Base-by-base conservation (phyloP, 2,888 invertebrate species). In the Amphipyra berbera region DNA sequence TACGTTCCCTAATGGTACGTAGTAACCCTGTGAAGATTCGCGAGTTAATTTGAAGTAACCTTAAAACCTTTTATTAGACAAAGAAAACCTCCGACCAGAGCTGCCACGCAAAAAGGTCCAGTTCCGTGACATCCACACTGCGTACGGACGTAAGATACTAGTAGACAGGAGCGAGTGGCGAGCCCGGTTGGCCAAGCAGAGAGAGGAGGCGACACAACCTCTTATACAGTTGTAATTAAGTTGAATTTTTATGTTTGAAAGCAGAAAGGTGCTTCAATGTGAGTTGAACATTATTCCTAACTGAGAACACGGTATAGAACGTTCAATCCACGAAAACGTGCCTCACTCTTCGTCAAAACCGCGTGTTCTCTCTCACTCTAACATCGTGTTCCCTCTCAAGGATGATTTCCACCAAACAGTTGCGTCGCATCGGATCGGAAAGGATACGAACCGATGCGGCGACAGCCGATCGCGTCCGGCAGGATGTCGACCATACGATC, bases 71-170 rank as follows among this genome's bases (percentile, higher is more conserved):
- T 2, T 15, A 83, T 82, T 0, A 95, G 95, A 94, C 61, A 95
- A 94, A 82, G 95, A 94, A 47, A 90, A 82, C 65, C 65, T 86
- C 0, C 70, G 88, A 8, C 74, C 95, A 0, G 96, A 96, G 46
- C 78, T 94, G 33, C 91, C 95, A 0, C 92, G 95, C 62, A 94
- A 93, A 76, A 93, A 91, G 87, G 95, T 96, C 6, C 95, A 96
- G 0, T 97, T 97, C 87, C 93, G 96, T 42, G 97, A 97, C 82
- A 93, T 97, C 38, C 97, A 97, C 87, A 96, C 96, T 4, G 93
- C 95, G 0, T 96, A 96, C 83, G 97, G 97, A 0, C 94, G 97
- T 49, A 96, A 95, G 74, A 96, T 97, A 68, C 89, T 97, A 30
- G 93, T 95, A 0, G 97, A 97, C 89, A 95, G 96, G 46, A 96